Conservation (phyloP, 2,797 vertebrate genomes). For the Microchirus variegatus region DNA sequence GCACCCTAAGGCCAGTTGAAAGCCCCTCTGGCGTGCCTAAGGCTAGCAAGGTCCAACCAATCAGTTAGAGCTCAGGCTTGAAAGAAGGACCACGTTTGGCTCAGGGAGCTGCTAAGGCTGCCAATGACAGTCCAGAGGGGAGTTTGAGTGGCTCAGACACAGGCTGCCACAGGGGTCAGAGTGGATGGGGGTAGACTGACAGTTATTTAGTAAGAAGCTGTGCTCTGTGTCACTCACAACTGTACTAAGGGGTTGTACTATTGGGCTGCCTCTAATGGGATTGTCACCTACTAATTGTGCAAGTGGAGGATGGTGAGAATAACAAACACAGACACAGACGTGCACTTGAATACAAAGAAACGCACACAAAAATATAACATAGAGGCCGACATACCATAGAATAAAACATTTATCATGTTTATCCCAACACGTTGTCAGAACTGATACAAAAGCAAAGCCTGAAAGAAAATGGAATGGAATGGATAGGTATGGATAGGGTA, state of each 20-base stretch:
- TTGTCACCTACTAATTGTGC: constrained; percentile 77
- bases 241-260: constrained; percentile 64
- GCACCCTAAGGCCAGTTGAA: constrained; percentile 68
- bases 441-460: background rate
- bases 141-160: constrained; percentile 59
- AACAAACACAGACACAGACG: constrained; percentile 47
- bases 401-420: constrained; percentile 14
- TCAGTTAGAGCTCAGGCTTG: constrained; percentile 65
- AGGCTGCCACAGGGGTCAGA: constrained; percentile 71
- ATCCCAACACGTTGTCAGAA: background rate
- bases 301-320: constrained; percentile 56
- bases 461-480: constrained; percentile 19
- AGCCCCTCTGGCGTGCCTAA: constrained; percentile 70
- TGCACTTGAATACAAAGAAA: background rate
- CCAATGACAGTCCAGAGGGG: constrained; percentile 65
- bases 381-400: background rate
- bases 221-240: constrained; percentile 67
- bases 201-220: constrained; percentile 74
- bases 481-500: constrained; percentile 16
- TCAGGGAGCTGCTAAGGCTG: constrained; percentile 57
- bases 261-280: constrained; percentile 68
- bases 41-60: constrained; percentile 67
- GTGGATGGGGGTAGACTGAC: constrained; percentile 67
- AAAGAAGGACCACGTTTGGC: constrained; percentile 69
- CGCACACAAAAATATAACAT: too few species aligned